Conservation (phyloP, 2,113 vertebrate species). For the Onychostruthus taczanowskii region DNA sequence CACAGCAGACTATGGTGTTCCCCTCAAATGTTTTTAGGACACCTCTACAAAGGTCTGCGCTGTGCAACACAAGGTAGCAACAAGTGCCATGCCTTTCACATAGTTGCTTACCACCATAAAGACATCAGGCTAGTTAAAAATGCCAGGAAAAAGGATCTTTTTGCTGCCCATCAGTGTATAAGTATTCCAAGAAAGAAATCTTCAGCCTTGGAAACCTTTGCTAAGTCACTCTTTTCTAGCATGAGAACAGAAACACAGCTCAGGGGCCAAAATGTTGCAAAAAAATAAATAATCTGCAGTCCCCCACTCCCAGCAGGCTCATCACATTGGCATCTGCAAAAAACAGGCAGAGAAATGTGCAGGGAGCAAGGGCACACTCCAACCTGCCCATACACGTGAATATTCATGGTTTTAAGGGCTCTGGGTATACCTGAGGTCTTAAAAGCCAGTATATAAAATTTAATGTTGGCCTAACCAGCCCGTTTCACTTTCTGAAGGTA, state of each 20-base stretch:
- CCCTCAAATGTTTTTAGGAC: neutral
- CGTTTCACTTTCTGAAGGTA: neutral
- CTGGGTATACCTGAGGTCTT: neutral
- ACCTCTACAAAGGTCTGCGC: neutral
- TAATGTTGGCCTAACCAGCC: neutral
- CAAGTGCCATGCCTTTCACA: neutral
- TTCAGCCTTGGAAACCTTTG: neutral
- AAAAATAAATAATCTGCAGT: neutral
- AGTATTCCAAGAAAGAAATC: neutral
- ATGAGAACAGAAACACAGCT: neutral
- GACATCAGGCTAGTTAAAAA: neutral
- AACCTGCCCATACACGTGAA: neutral
- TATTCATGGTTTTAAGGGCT: neutral
- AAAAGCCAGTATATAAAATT: neutral
- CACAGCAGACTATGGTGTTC: neutral
- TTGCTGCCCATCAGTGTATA: neutral
- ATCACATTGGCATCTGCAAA: neutral
- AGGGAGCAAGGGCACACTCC: neutral
- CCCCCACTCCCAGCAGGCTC: neutral
- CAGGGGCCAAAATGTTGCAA: neutral
- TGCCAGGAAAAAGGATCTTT: neutral
- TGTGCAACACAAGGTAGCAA: neutral
- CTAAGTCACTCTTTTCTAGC: neutral
- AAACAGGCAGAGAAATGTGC: neutral
- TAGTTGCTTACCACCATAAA: neutral